Evolutionary conservation across 2,888 invertebrate species (phyloP), one percentile per base, ranked within the genome.

Genomic region (Muschampia plurimacula): DNA sequence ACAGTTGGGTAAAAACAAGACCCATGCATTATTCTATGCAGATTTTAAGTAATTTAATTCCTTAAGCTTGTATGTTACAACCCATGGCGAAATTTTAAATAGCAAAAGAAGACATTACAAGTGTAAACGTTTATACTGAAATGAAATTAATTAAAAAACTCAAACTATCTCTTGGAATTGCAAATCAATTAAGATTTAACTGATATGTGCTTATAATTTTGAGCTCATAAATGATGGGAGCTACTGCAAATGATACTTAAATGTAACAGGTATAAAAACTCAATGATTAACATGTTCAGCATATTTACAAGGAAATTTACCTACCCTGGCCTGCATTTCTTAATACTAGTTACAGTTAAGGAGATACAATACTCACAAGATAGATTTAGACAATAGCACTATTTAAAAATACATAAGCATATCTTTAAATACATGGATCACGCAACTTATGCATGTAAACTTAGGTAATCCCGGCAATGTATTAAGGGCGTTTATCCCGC

Each of bases 381-480:
- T 70, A 74, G 65, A 49, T 75, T 72, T 72, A 69, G 72, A 75
- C 64, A 72, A 67, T 52, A 67, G 62, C 72, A 55, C 67, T 72
- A 67, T 67, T 55, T 67, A 46, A 63, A 67, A 52, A 63, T 62
- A 62, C 41, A 72, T 67, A 71, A 72, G 72, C 70, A 71, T 73
- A 74, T 74, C 57, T 74, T 76, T 76, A 62, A 69, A 74, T 52
- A 63, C 36, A 67, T 63, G 46, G 55, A 67, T 63, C 55, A 68
- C 57, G 64, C 59, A 73, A 64, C 28, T 22, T 44, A 67, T 65
- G 67, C 70, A 72, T 72, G 62, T 68, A 74, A 13, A 73, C 73
- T 71, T 70, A 75, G 77, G 4, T 77, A 78, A 79, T 80, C 77
- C 79, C 77, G 76, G 22, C 22, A 22, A 22, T 22, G 22, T 22